Conservation (phyloP, 2,888 invertebrate species). For the Nephrocerus scutellatus region DNA sequence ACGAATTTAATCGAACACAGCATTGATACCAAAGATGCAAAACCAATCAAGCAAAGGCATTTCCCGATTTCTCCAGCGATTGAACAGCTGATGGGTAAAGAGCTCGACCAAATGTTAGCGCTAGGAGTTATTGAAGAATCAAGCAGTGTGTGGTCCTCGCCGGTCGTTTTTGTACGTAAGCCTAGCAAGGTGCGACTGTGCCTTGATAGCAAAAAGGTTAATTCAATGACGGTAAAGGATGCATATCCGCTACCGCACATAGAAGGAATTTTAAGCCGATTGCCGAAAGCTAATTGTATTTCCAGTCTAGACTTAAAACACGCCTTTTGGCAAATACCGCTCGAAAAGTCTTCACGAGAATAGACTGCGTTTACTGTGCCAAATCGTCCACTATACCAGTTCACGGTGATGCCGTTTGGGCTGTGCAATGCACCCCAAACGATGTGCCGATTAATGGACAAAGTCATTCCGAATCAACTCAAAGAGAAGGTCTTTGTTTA, state of each 20-base stretch:
- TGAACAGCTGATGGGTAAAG: conserved; percentile 15
- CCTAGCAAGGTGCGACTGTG: conserved; percentile 23
- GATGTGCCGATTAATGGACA: conserved; percentile 5
- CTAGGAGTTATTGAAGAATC: conserved; percentile 28
- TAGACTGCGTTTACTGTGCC: conserved; percentile 10
- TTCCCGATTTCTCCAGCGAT: conserved; percentile 15
- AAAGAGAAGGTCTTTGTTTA: conserved; percentile 9
- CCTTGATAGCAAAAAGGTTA: conserved; percentile 27
- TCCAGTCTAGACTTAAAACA: conserved; percentile 12
- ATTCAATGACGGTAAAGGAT: conserved; percentile 21
- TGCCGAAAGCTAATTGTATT: conserved; percentile 9
- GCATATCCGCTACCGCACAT: conserved; percentile 10
- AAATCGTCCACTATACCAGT: conserved; percentile 10
- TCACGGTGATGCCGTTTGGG: conserved; percentile 5
- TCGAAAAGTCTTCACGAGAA: conserved; percentile 8
- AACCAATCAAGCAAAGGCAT: conserved; percentile 16
- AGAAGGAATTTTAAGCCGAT: conserved; percentile 6
- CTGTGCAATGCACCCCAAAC: conserved; percentile 5
- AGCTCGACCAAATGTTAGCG: conserved; percentile 31
- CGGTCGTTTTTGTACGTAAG: conserved; percentile 26
- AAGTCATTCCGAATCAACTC: not conserved
- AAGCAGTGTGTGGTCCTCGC: conserved; percentile 27
- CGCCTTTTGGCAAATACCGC: conserved; percentile 13
- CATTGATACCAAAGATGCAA: conserved; percentile 12
- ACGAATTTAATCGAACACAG: conserved; percentile 7